phyloP scores from a whole-genome alignment of 2,888 invertebrate genomes.

The Hartigia nigra region DNA sequence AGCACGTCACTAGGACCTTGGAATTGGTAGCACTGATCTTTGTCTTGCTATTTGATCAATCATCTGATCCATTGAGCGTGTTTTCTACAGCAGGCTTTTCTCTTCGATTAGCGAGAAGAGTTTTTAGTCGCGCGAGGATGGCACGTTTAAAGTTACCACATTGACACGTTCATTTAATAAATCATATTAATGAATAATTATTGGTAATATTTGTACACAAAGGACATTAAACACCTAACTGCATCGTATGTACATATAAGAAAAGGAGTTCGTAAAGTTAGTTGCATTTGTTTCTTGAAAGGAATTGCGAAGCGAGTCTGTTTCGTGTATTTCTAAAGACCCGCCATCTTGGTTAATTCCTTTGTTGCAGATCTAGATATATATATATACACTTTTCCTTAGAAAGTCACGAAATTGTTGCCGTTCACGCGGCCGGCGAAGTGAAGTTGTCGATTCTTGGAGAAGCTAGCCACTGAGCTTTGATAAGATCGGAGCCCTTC shows the following conservation, averaged over 20 bases:
- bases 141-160: neutral
- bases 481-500: constrained; percentile 86
- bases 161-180: neutral
- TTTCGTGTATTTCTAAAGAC: neutral
- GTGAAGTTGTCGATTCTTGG: neutral
- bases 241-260: neutral
- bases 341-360: neutral
- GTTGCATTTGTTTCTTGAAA: neutral
- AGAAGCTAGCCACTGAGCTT: constrained; percentile 73
- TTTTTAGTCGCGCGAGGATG: neutral
- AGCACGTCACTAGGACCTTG: neutral
- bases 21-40: neutral
- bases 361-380: neutral
- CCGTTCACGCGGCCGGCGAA: neutral
- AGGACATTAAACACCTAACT: neutral
- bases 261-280: neutral
- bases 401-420: neutral
- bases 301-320: neutral
- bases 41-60: neutral
- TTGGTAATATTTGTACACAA: neutral
- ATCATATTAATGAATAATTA: neutral
- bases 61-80: neutral
- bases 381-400: neutral
- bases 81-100: neutral
- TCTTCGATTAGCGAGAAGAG: neutral